A percentile compares a stretch with the other conserved stretches of the same genome.
These are phyloP conservation scores for Entelurus aequoreus DNA, from an alignment of 2,113 vertebrate species.

Conservation along the genomic window DNA sequence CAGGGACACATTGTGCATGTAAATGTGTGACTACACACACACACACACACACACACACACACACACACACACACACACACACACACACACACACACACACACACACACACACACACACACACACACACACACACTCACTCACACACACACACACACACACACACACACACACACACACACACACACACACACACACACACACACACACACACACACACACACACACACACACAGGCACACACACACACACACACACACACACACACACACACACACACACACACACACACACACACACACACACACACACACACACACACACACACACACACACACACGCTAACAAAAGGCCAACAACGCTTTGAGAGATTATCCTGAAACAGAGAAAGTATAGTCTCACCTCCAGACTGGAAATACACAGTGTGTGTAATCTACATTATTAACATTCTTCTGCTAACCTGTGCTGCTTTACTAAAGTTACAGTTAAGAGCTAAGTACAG, in stretches of 20 bases:
- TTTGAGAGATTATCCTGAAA: constrained; percentile 66
- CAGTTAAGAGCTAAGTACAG: constrained; percentile 2
- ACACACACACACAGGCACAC: background rate
- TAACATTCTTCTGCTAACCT: constrained; percentile 70
- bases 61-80: too few relatives aligned
- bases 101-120: too few relatives aligned
- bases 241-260: background rate
- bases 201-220: background rate
- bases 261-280: background rate
- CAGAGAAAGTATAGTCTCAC: constrained; percentile 57
- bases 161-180: background rate
- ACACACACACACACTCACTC: too few relatives aligned
- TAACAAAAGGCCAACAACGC: constrained; percentile 22
- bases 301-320: too few relatives aligned
- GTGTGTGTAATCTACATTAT: constrained; percentile 63
- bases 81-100: too few relatives aligned
- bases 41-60: background rate
- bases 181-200: background rate
- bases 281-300: background rate
- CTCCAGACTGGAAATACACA: constrained; percentile 32
- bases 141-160: constrained; percentile 2
- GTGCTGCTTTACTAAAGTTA: constrained; percentile 18
- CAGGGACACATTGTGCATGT: constrained; percentile 10
- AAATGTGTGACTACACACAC: background rate
- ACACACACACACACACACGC: constrained; percentile 5